Base-by-base conservation (phyloP, 2,797 vertebrate genomes). In the Corythornis leucogaster region DNA sequence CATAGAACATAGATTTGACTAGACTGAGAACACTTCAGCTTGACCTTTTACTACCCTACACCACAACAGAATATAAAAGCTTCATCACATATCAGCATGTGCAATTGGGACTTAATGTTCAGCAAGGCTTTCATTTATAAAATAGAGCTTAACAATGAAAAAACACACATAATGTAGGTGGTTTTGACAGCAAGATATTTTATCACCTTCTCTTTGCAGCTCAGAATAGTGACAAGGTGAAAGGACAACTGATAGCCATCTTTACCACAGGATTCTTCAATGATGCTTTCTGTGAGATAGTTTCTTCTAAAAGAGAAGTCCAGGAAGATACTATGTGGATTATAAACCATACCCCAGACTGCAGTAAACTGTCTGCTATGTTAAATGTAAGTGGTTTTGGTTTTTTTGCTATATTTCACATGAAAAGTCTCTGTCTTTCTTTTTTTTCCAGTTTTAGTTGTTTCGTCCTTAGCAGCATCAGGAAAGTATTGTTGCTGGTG, bases 161-260 rank as follows among this genome's bases (percentile, higher is more conserved):
- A 90, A 73, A 53, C n/a, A 46, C 55, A 63, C 3, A 66, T 54
- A 91, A 66, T 25, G 19, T 15, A 79, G 26, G 26, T 5, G 43
- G 64, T 95, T 93, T 80, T 91, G 42, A 28, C 40, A 46, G 73
- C 25, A 77, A 92, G 50, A 28, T 70, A 75, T 83, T 81, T 93
- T 70, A 59, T 70, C n/a, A 63, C 28, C 33, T 93, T 80, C 43
- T 79, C 43, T 61, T 61, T 75, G 70, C 85, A 83, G 66, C 26
- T 90, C 58, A 40, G 46, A 75, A 68, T 46, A 88, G 40, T 38
- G 46, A 79, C 80, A 81, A 80, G 57, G 75, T 84, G 38, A 94
- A 90, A 90, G 71, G 62, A 57, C 80, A 88, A 48, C 43, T 30
- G 85, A 90, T 73, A 87, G 28, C 24, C 77, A 80, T 71, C 67